Conservation (phyloP, 2,888 invertebrate genomes). For the Dorcus parallelipipedus region DNA sequence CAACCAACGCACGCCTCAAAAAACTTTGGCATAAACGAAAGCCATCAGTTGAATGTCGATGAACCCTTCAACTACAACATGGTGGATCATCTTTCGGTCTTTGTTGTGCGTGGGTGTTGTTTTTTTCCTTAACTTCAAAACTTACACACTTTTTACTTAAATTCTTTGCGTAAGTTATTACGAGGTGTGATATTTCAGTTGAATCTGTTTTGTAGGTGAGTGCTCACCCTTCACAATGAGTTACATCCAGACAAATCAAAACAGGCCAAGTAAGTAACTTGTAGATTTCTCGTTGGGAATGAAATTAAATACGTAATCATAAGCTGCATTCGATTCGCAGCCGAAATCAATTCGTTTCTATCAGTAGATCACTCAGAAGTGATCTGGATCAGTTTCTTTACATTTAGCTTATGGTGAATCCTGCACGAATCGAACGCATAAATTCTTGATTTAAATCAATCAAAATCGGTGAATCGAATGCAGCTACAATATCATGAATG, state of each 20-base stretch:
- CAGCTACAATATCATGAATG: no score
- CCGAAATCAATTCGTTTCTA: no score
- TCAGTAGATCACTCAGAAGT: no score
- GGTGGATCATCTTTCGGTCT: slow-evolving; percentile 34
- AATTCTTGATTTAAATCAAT: no score
- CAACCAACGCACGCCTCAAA: background rate
- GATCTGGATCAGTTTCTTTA: no score
- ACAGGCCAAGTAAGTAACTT: slow-evolving; percentile 73
- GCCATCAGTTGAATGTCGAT: slow-evolving; percentile 29
- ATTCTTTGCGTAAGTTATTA: background rate
- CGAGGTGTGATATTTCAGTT: background rate
- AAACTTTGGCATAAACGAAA: background rate
- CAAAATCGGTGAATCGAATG: no score
- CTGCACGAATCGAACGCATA: no score
- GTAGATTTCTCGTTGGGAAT: no score
- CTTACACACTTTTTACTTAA: background rate
- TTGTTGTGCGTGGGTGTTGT: slow-evolving; percentile 40
- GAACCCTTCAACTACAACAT: slow-evolving; percentile 42
- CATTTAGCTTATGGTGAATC: no score
- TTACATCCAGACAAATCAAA: slow-evolving; percentile 79
- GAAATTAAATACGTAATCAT: no score
- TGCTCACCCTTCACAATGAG: slow-evolving; percentile 70
- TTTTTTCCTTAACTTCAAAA: background rate
- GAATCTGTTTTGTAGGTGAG: slow-evolving; percentile 36
- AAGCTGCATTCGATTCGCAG: no score